Evolutionary conservation across 2,113 vertebrate species (phyloP).

Genomic region (Clarias magur): DNA sequence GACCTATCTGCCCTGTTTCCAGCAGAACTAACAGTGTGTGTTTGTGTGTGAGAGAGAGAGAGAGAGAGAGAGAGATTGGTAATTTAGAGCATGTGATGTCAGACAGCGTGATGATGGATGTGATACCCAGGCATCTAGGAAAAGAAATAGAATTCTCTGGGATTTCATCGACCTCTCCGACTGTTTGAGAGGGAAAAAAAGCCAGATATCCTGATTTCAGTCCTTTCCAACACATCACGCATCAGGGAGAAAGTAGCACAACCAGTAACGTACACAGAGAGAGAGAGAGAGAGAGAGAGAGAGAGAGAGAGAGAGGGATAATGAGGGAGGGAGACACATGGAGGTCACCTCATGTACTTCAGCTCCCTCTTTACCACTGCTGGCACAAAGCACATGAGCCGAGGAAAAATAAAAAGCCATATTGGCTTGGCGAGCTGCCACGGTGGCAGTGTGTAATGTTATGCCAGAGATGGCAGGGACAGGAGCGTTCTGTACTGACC

Average conservation of each 20-base stretch:
- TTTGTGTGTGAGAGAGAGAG: background rate
- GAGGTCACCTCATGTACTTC: conserved; percentile 40
- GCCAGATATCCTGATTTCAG: background rate
- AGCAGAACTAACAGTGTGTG: background rate
- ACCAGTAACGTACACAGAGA: background rate
- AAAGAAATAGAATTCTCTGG: background rate
- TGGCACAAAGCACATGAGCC: conserved; percentile 41
- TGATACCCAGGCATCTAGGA: background rate
- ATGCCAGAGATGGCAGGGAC: conserved; percentile 65
- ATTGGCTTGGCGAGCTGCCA: conserved; percentile 66
- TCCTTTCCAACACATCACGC: conserved; percentile 29
- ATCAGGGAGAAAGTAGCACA: background rate
- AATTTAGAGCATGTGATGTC: background rate
- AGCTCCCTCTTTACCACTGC: conserved; percentile 24
- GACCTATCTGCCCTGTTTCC: background rate
- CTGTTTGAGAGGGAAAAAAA: background rate
- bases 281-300: conserved; percentile 22
- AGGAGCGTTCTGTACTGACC: conserved; percentile 49
- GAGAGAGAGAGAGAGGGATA: conserved; percentile 42
- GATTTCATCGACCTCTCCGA: background rate
- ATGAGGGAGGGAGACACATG: conserved; percentile 39
- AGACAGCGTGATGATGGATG: conserved; percentile 3
- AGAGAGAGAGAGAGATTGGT: background rate
- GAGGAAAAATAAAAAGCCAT: conserved; percentile 29
- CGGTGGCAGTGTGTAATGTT: conserved; percentile 65